Percentiles rank a stretch among this genome's conserved stretches.
phyloP scores from a whole-genome alignment of 2,797 vertebrate genomes.

The Thalassophryne amazonica region DNA sequence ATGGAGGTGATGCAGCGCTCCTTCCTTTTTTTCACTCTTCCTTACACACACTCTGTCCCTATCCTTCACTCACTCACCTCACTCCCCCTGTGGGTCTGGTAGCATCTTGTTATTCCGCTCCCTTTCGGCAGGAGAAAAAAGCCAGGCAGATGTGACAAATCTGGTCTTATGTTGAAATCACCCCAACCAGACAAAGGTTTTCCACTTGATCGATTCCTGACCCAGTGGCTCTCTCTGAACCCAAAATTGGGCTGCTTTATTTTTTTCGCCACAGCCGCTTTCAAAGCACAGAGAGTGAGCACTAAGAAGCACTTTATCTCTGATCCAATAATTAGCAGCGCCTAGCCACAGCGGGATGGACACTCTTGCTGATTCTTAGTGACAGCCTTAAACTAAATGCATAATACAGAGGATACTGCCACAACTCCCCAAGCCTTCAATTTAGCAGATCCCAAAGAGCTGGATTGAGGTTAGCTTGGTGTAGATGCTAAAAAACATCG shows the following conservation, averaged over 20 bases:
- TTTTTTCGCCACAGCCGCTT: slow-evolving; percentile 32
- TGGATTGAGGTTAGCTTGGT: slow-evolving; percentile 76
- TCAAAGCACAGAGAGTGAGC: slow-evolving; percentile 50
- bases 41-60: slow-evolving; percentile 16
- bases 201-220: slow-evolving; percentile 75
- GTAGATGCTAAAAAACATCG: slow-evolving; percentile 67
- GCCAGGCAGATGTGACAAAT: slow-evolving; percentile 76
- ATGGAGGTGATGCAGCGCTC: slow-evolving; percentile 40
- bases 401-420: slow-evolving; percentile 79
- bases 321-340: slow-evolving; percentile 82
- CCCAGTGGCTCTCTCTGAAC: slow-evolving; percentile 59
- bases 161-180: slow-evolving; percentile 65
- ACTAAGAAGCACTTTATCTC: slow-evolving; percentile 73
- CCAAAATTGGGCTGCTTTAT: slow-evolving; percentile 46
- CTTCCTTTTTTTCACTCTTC: slow-evolving; percentile 20
- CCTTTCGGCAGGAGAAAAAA: slow-evolving; percentile 51
- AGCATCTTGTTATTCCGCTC: slow-evolving; percentile 75
- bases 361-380: slow-evolving; percentile 77
- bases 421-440: slow-evolving; percentile 75
- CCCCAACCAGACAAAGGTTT: slow-evolving; percentile 72
- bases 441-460: slow-evolving; percentile 82
- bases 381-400: slow-evolving; percentile 83
- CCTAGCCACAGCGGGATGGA: slow-evolving; percentile 73
- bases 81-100: slow-evolving; percentile 34
- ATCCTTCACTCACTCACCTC: slow-evolving; percentile 10